Evolutionary conservation across 2,888 invertebrate species (phyloP), one percentile per base, ranked within the genome.

Genomic region (Heliconius aoede): DNA sequence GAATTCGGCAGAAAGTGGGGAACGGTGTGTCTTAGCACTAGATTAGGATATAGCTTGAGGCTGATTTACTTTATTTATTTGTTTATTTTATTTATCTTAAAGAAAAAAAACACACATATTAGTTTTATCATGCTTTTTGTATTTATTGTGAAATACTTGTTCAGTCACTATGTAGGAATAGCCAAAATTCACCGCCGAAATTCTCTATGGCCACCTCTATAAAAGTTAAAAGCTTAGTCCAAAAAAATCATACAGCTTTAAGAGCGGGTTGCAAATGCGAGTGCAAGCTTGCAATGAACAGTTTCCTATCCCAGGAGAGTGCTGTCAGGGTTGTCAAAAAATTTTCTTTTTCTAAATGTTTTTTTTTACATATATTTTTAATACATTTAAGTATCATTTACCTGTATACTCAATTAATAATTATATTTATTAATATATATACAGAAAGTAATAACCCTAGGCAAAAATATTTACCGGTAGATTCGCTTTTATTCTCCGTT

Each of bases 191-290:
- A 71, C 88, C 86, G 85, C 86, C 83, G 87, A 89, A 92, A 89
- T 88, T 85, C 85, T 86, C 86, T 88, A 89, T 87, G 87, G 87
- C 87, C 86, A 88, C 86, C 86, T 87, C 86, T 86, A 90, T 90
- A 90, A 92, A 92, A 90, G 91, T 91, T 93, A 92, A 93, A 92
- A 93, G 93, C 92, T 91, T 92, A 86, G 88, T 87, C 84, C 84
- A 91, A 93, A 93, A 91, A 90, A 86, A 68, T 74, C 75, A 76
- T 79, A 74, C 88, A 82, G 85, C 86, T 87, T 85, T 88, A 87
- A 91, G 90, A 90, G 88, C 89, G 85, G 84, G 83, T 85, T 86
- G 85, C 86, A 85, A 87, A 90, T 87, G 85, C 87, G 83, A 82
- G 84, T 85, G 78, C 82, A 82, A 81, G 79, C 81, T 80, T 81